Conservation (phyloP, 2,797 vertebrate species). For the Aphelocoma californica region DNA sequence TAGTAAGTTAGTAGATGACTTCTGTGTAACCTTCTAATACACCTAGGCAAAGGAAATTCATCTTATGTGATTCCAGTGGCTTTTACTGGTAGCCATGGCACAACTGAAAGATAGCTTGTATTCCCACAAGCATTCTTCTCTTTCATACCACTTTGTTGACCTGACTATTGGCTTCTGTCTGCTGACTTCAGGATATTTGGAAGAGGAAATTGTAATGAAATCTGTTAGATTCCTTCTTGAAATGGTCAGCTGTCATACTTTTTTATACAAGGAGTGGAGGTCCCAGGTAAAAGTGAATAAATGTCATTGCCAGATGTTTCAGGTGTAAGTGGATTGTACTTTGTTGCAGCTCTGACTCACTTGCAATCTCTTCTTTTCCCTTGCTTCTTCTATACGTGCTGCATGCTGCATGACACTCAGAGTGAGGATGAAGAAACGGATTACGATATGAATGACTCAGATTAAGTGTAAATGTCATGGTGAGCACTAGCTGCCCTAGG, state of each 20-base stretch:
- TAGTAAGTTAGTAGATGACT: background rate
- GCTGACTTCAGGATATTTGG: background rate
- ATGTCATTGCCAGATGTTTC: background rate
- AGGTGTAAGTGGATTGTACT: constrained; percentile 32
- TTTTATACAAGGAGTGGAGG: background rate
- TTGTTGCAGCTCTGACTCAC: constrained; percentile 46
- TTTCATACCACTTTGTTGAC: background rate
- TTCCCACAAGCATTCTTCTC: background rate
- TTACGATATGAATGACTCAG: constrained; percentile 87
- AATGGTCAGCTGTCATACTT: background rate
- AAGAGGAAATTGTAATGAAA: background rate
- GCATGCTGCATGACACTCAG: constrained; percentile 79
- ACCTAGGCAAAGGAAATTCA: background rate
- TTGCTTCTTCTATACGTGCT: constrained; percentile 76
- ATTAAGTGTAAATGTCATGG: constrained; percentile 84
- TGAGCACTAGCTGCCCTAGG: constrained; percentile 79
- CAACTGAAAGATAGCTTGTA: background rate
- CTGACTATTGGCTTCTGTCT: background rate
- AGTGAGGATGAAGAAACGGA: constrained; percentile 86
- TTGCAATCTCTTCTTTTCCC: constrained; percentile 68
- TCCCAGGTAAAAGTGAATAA: background rate
- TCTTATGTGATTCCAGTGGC: background rate
- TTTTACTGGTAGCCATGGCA: background rate
- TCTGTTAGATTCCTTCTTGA: background rate
- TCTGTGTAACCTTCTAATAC: background rate